Conservation (phyloP, 2,888 invertebrate genomes). For the Tipula helvola region DNA sequence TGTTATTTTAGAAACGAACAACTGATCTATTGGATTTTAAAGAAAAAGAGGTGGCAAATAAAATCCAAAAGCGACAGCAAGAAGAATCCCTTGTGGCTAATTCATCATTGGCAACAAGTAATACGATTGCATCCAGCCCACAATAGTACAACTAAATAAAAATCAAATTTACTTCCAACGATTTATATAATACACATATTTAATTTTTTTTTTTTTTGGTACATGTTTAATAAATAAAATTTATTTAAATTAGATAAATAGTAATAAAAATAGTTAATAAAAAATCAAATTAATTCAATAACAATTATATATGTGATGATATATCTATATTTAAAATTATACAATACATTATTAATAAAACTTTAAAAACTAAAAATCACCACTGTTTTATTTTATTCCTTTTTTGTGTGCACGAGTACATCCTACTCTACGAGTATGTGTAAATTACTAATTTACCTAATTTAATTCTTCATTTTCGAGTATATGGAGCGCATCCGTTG, state of each 20-base stretch:
- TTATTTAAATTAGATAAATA: neutral
- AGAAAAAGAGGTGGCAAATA: slow-evolving; percentile 30
- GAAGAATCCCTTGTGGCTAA: slow-evolving; percentile 31
- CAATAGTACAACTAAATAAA: neutral
- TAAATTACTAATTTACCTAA: slow-evolving; percentile 20
- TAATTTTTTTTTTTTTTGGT: neutral
- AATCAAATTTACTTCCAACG: neutral
- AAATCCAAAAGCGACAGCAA: slow-evolving; percentile 30
- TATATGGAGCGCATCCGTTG: slow-evolving; percentile 54
- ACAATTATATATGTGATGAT: neutral
- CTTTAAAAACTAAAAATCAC: neutral
- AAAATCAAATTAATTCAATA: neutral
- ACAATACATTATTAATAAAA: neutral
- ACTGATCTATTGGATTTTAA: slow-evolving; percentile 30
- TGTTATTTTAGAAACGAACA: slow-evolving; percentile 29
- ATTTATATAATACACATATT: neutral
- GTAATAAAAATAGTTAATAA: neutral
- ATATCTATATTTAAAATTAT: neutral
- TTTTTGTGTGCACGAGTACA: neutral
- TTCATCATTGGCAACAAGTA: slow-evolving; percentile 12
- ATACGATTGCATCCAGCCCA: neutral
- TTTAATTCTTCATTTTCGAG: slow-evolving; percentile 37
- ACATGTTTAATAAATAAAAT: neutral
- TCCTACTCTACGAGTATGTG: neutral
- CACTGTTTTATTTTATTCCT: neutral